Conservation (phyloP, 1,140 invertebrate genomes). For the Drosophila nannoptera region DNA sequence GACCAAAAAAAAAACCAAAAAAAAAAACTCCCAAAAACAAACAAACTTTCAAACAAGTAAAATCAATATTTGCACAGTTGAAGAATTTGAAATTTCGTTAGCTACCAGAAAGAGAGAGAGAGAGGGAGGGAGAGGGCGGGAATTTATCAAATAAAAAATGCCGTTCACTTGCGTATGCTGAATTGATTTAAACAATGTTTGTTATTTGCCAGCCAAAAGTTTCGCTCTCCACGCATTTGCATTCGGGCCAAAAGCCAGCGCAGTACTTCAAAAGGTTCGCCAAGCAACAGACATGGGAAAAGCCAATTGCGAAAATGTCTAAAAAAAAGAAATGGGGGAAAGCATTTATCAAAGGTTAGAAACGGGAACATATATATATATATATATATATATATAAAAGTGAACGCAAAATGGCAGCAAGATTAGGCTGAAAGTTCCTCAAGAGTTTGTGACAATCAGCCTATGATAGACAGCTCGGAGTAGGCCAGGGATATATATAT, state of each 20-base stretch:
- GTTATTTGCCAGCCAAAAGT: slow-evolving; percentile 40
- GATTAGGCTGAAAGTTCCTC: not conserved
- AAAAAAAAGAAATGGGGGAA: slow-evolving; percentile 6
- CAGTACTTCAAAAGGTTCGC: slow-evolving; percentile 65
- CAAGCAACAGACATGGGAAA: slow-evolving; percentile 49
- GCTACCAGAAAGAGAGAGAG: slow-evolving; percentile 10
- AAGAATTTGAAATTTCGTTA: slow-evolving; percentile 56
- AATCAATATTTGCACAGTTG: slow-evolving; percentile 68
- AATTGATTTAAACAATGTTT: slow-evolving; percentile 69
- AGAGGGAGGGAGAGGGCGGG: slow-evolving; percentile 10
- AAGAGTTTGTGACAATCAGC: not conserved
- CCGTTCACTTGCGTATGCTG: slow-evolving; percentile 45
- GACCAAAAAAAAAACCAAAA: not conserved
- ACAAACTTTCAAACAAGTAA: slow-evolving; percentile 57
- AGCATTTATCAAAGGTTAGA: slow-evolving; percentile 12
- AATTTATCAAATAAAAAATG: slow-evolving; percentile 32
- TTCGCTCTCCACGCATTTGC: slow-evolving; percentile 45
- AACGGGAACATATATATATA: not conserved
- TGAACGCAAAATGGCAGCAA: not conserved
- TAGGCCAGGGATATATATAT: not conserved
- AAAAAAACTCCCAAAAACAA: slow-evolving; percentile 22
- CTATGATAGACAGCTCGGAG: not conserved
- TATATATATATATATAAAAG: not conserved
- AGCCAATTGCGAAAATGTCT: slow-evolving; percentile 35
- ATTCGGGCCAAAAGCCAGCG: slow-evolving; percentile 46